Base-by-base conservation (phyloP, 2,113 vertebrate species). In the Paracyprichromis sp. region DNA sequence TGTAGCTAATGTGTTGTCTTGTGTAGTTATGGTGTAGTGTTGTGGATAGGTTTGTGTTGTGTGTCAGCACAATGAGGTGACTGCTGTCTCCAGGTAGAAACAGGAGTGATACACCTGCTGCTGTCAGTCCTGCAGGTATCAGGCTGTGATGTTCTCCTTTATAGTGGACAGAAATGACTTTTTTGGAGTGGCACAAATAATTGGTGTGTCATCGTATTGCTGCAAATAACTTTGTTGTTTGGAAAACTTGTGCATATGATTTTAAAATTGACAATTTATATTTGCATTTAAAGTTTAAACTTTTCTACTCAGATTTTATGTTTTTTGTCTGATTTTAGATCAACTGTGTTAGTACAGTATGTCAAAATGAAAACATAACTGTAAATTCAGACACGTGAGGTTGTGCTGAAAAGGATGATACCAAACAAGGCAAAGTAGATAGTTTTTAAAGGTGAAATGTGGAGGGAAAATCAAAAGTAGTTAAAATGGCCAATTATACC, bases 331-430 rank as follows among this genome's bases (percentile, higher is more conserved):
- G 13, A 45, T 45, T 47, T 47, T 47, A 16, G 14, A 47, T 16
- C 7, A 47, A 8, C 0, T 1, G 7, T 16, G 45, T 47, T 47
- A 47, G 0, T 47, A 47, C 45, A 17, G 45, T 17, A 1, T 47
- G 14, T 47, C 45, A 16, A 47, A 47, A 4, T 47, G 2, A 47
- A 47, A 47, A 47, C 14, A 47, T 4, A 3, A 0, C 45, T 47
- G 14, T 17, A 8, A 47, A 47, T 47, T 47, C 45, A 47, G 45
- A 47, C 14, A 0, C 2, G 1, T 50, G 7, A 47, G 45, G 16
- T 17, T 17, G 14, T 47, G 45, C 14, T 47, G 7, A 47, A 47
- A 47, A 47, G 4, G 7, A 17, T 47, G 14, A 47, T 17, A 8
- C 45, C 14, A 17, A 47, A 16, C 14, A 47, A 47, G 14, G 14